A percentile compares a stretch with the other conserved stretches of the same genome.
Conservation (phyloP, 2,888 invertebrate species). For the Agrochola circellaris region DNA sequence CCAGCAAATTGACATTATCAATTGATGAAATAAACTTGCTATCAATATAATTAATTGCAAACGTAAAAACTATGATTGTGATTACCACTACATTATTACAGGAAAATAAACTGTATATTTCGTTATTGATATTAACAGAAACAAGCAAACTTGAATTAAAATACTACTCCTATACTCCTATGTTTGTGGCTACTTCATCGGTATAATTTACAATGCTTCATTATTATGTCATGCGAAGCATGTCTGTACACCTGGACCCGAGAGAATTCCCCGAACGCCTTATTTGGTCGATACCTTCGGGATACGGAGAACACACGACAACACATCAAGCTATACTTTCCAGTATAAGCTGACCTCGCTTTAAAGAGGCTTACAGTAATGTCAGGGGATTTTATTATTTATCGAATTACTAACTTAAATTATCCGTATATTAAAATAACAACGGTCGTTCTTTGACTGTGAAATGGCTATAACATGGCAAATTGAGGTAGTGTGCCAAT, state of each 20-base stretch:
- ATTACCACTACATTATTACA: not conserved
- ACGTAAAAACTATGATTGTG: not conserved
- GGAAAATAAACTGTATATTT: not conserved
- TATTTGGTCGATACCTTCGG: slow-evolving; percentile 71
- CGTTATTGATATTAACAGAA: not conserved
- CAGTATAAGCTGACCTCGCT: not conserved
- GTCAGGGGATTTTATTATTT: not conserved
- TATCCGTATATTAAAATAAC: not conserved
- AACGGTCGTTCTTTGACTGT: not conserved
- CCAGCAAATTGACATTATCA: not conserved
- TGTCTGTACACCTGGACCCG: slow-evolving; percentile 57
- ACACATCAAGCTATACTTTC: not conserved
- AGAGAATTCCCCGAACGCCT: slow-evolving; percentile 70
- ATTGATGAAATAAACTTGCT: not conserved
- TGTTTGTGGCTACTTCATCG: slow-evolving; percentile 8
- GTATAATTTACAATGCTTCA: slow-evolving; percentile 69
- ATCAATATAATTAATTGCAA: not conserved
- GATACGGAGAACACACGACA: slow-evolving; percentile 32
- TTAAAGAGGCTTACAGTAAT: not conserved
- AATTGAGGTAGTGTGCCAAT: not conserved
- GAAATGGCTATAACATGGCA: not conserved
- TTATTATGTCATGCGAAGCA: slow-evolving; percentile 71
- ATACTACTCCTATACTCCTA: slow-evolving; percentile 30
- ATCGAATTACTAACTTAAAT: not conserved
- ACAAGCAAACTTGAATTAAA: not conserved